phyloP scores from a whole-genome alignment of 2,888 invertebrate species.

The Sclerodermus sp. region DNA sequence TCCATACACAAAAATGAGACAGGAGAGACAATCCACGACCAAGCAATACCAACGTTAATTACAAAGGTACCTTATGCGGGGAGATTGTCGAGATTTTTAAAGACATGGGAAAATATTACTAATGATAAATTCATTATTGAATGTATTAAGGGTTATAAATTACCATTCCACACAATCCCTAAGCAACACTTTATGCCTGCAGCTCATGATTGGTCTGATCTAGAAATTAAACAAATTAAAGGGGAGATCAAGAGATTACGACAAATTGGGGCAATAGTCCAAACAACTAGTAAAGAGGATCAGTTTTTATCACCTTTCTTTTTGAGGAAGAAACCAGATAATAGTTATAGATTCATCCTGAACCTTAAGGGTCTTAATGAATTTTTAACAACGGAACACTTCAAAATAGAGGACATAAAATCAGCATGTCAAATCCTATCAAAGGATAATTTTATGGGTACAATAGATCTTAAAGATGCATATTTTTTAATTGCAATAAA shows the following conservation, averaged over 20 bases:
- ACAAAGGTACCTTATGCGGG: background rate
- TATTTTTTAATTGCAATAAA: background rate
- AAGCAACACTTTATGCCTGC: too few relatives aligned
- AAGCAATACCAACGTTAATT: background rate
- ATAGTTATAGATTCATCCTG: conserved; percentile 2
- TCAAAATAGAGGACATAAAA: conserved; percentile 2
- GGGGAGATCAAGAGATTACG: background rate
- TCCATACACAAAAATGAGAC: background rate
- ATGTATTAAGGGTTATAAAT: background rate
- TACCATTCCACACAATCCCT: too few relatives aligned
- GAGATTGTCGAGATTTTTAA: background rate
- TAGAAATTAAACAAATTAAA: background rate
- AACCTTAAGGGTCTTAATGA: conserved; percentile 2
- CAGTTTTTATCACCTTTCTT: background rate
- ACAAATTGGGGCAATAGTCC: background rate
- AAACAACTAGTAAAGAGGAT: background rate
- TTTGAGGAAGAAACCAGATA: too few relatives aligned
- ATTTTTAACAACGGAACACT: background rate
- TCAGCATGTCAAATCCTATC: background rate
- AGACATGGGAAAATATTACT: background rate
- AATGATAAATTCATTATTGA: background rate
- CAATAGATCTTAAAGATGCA: background rate
- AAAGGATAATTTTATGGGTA: background rate
- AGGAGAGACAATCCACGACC: too few relatives aligned
- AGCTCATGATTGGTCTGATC: too few relatives aligned